A percentile compares a stretch with the other conserved stretches of the same genome.
phyloP scores from a whole-genome alignment of 2,113 vertebrate genomes.

The Plecotus auritus region DNA sequence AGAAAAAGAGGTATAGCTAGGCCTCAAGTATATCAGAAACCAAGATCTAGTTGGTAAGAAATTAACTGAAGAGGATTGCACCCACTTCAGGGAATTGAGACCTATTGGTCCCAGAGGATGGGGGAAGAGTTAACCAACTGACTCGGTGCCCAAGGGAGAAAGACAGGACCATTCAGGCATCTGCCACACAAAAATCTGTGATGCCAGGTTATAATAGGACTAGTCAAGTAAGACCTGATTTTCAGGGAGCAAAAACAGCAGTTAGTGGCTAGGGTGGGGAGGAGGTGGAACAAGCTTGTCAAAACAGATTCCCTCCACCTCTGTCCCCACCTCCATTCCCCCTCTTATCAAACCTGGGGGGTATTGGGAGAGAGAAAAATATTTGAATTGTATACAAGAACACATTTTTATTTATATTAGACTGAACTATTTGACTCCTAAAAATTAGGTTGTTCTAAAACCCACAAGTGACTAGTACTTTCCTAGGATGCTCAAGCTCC shows the following conservation, averaged over 20 bases:
- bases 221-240: not conserved
- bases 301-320: not conserved
- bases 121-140: not conserved
- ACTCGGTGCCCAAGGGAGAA: not conserved
- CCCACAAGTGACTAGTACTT: not conserved
- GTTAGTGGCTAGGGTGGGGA: not conserved
- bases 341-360: not conserved
- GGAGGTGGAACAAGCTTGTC: not conserved
- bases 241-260: not conserved
- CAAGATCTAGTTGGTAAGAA: not conserved
- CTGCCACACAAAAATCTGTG: not conserved
- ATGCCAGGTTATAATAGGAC: not conserved
- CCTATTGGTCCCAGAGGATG: not conserved
- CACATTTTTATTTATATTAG: not conserved
- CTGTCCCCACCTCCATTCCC: not conserved
- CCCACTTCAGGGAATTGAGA: not conserved
- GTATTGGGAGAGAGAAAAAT: not conserved
- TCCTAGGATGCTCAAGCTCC: not conserved
- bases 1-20: not conserved
- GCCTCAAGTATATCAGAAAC: not conserved
- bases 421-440: not conserved
- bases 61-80: not conserved
- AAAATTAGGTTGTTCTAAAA: not conserved
- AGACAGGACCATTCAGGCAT: not conserved
- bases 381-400: not conserved